A percentile compares a stretch with the other conserved stretches of the same genome.
Conservation (phyloP, 2,797 vertebrate species). For the Molossus molossus region DNA sequence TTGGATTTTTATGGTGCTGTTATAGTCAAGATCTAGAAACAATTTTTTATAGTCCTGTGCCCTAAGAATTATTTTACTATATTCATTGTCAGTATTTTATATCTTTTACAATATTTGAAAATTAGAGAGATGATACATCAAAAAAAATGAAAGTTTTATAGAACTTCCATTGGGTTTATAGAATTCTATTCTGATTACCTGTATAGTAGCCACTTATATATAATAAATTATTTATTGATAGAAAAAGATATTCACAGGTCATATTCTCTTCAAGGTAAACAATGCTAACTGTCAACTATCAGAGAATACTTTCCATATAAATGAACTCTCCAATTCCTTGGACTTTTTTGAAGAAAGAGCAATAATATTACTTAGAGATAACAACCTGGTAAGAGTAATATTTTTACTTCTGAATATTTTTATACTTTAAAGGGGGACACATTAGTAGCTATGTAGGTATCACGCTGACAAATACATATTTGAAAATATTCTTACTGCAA, state of each 20-base stretch:
- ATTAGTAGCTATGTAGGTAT: conserved; percentile 14
- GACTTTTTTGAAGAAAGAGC: accelerated
- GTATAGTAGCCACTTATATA: background rate
- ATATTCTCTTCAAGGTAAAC: conserved; percentile 78
- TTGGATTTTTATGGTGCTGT: conserved; percentile 32
- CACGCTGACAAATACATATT: conserved; percentile 16
- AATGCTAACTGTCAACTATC: conserved; percentile 60
- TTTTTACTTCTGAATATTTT: conserved; percentile 43
- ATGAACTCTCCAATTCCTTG: background rate
- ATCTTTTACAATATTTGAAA: conserved; percentile 49
- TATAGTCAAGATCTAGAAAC: conserved; percentile 24
- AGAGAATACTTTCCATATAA: conserved; percentile 75
- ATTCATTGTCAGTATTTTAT: background rate
- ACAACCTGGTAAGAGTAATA: conserved; percentile 37
- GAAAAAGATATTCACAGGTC: conserved; percentile 65
- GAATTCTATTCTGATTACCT: background rate
- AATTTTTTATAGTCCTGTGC: background rate
- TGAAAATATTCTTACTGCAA: conserved; percentile 54
- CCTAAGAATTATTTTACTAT: conserved; percentile 1
- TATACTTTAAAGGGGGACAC: background rate
- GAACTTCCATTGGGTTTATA: background rate
- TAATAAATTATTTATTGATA: conserved; percentile 52
- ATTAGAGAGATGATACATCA: background rate
- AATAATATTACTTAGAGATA: accelerated
- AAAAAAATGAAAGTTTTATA: conserved; percentile 45